Evolutionary conservation across 2,888 invertebrate genomes (phyloP), one percentile per base, ranked within the genome.

Genomic region (Polydrusus tereticollis): DNA sequence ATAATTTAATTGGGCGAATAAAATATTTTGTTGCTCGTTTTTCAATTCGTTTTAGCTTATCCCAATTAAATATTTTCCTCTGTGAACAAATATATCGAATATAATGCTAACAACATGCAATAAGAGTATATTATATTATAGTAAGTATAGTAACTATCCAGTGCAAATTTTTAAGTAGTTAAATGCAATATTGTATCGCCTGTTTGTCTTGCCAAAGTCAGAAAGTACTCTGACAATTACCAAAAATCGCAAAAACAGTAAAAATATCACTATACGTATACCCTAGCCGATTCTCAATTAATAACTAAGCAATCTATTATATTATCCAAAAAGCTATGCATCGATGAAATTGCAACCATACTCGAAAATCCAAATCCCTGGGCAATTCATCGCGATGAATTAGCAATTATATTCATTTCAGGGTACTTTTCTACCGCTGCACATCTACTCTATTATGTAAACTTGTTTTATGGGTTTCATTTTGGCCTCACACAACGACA

Each of bases 391-490:
- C 23, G 23, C 63, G 59, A 72, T 72, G 63, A 72, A 72, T 72
- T 72, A 72, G 68, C 68, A 68, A 72, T 72, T 68, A 68, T 59
- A 72, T 72, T 72, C 72, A 67, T 72, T 68, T 63, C 59, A 26
- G 67, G 68, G 64, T 63, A 63, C 68, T 68, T 68, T 72, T 73
- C 69, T 52, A 58, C 64, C 69, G 65, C 60, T 36, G 58, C 72
- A 70, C 66, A 72, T 72, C 73, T 72, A 69, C 63, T 72, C 69
- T 69, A 73, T 73, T 73, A 73, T 73, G 73, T 73, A 73, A 73
- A 69, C 68, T 68, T 73, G 73, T 73, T 73, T 73, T 73, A 69
- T 73, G 69, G 73, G 73, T 73, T 73, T 73, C 69, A 60, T 69
- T 73, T 73, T 36, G 69, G 69, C 65, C 65, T 73, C 73, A 65